Percentiles rank a stretch among this genome's conserved stretches.
Evolutionary conservation across 2,888 invertebrate species (phyloP).

Genomic region (Drosophila affinis): DNA sequence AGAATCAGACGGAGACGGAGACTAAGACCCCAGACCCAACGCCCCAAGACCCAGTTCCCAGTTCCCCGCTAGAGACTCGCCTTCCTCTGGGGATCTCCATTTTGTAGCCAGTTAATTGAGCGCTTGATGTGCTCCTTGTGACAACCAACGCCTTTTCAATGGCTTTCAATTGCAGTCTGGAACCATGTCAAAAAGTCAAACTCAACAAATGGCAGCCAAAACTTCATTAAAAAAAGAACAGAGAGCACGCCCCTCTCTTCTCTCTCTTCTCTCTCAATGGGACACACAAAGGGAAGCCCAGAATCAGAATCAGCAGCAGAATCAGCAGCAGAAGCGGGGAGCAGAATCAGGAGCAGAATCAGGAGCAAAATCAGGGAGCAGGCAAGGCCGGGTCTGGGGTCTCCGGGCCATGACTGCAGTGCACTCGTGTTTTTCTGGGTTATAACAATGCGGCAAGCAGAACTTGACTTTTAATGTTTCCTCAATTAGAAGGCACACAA

Average conservation of each 20-base stretch:
- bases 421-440: conserved; percentile 77
- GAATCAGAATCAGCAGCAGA: conserved; percentile 13
- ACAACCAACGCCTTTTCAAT: conserved; percentile 60
- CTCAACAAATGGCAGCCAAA: conserved; percentile 48
- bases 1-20: conserved; percentile 5
- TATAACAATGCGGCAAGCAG: conserved; percentile 75
- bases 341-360: conserved; percentile 18
- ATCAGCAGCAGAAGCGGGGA: not conserved
- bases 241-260: not conserved
- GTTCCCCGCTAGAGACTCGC: not conserved
- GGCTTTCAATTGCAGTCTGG: conserved; percentile 52
- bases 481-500: conserved; percentile 76
- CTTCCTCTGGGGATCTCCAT: conserved; percentile 24
- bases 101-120: conserved; percentile 70
- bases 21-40: not conserved
- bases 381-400: not conserved
- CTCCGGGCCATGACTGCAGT: conserved; percentile 54
- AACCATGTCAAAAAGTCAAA: conserved; percentile 49
- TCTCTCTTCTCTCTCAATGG: not conserved
- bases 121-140: conserved; percentile 49
- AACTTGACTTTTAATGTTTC: conserved; percentile 79
- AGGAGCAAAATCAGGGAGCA: conserved; percentile 13
- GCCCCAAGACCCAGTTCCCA: conserved; percentile 16
- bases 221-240: conserved; percentile 51
- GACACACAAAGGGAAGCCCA: conserved; percentile 29